phyloP scores from a whole-genome alignment of 2,113 vertebrate genomes.

The Galemys pyrenaicus region DNA sequence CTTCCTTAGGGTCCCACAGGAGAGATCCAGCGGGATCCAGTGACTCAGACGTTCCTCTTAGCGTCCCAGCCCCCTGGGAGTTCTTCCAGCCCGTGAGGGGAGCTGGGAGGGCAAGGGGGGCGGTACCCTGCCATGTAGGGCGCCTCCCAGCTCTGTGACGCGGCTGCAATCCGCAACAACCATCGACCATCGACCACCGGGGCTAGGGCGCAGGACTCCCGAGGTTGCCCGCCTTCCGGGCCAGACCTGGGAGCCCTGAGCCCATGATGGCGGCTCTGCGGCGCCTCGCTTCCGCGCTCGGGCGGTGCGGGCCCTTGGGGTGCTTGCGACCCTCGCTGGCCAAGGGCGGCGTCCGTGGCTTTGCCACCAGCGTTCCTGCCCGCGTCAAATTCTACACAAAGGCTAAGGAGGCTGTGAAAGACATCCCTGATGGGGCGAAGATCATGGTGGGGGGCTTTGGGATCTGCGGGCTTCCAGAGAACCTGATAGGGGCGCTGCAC shows the following conservation, averaged over 20 bases:
- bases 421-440: constrained; percentile 89
- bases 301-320: rapidly evolving
- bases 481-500: constrained; percentile 92
- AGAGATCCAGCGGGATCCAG: no score
- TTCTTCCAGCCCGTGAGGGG: no score
- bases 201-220: no score
- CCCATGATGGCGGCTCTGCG: neutral
- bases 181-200: no score
- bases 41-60: rapidly evolving
- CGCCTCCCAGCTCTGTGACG: neutral
- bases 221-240: rapidly evolving
- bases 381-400: constrained; percentile 88
- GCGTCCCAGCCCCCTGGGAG: no score
- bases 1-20: no score
- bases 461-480: constrained; percentile 95
- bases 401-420: constrained; percentile 90
- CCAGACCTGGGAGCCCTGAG: rapidly evolving
- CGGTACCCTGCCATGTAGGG: rapidly evolving
- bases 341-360: constrained; percentile 83
- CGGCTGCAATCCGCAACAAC: no score
- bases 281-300: neutral
- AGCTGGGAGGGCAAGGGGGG: no score
- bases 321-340: neutral
- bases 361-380: constrained; percentile 85
- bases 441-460: constrained; percentile 94